Conservation (phyloP, 2,888 invertebrate genomes). For the Stenichneumon culpator region DNA sequence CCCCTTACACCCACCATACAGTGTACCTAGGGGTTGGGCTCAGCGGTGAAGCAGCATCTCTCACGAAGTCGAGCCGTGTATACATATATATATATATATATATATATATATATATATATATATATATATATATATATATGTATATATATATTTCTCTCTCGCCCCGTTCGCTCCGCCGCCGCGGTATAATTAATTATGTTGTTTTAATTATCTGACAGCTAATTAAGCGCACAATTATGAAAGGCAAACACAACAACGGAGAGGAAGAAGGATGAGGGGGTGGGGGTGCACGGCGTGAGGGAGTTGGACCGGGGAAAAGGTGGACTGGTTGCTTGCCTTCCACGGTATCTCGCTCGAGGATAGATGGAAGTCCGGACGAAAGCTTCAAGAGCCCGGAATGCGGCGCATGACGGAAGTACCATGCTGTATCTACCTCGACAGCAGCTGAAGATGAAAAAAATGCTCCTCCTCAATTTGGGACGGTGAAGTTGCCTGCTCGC, state of each 20-base stretch:
- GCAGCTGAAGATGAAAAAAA: constrained; percentile 2
- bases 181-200: constrained; percentile 79
- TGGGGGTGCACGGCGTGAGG: constrained; percentile 18
- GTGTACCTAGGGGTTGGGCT: constrained; percentile 18
- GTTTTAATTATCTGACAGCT: constrained; percentile 80
- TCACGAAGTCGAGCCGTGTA: constrained; percentile 38
- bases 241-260: constrained; percentile 77
- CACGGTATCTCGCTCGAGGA: constrained; percentile 50
- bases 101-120: constrained; percentile 16
- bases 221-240: constrained; percentile 80
- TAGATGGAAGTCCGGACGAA: constrained; percentile 45
- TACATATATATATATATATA: background rate
- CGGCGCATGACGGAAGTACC: constrained; percentile 8
- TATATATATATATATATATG: background rate
- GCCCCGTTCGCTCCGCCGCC: constrained; percentile 39
- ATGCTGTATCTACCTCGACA: background rate
- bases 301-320: constrained; percentile 11
- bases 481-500: constrained; percentile 16
- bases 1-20: background rate
- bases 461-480: constrained; percentile 10
- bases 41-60: constrained; percentile 57
- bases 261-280: constrained; percentile 50
- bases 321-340: constrained; percentile 50
- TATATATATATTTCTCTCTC: constrained; percentile 18
- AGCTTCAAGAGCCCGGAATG: constrained; percentile 23